phyloP scores from a whole-genome alignment of 1,140 invertebrate species.

The Glomeris maerens region DNA sequence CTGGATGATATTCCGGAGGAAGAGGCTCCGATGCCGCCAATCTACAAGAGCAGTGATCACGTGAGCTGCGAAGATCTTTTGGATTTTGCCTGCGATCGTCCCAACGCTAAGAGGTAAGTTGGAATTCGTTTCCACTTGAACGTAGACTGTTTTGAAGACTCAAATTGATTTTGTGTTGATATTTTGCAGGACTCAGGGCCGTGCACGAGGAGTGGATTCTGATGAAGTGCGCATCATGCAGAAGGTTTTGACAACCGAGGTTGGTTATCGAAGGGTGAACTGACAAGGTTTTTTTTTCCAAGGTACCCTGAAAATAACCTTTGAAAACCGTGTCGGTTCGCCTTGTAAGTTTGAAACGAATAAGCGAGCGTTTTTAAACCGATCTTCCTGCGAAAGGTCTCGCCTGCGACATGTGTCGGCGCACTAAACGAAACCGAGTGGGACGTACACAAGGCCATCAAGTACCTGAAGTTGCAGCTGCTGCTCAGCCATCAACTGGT shows the following conservation, averaged over 20 bases:
- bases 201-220: slow-evolving; percentile 64
- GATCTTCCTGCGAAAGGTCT: no score
- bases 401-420: slow-evolving; percentile 57
- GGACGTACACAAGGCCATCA: slow-evolving; percentile 79
- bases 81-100: slow-evolving; percentile 74
- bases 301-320: no score
- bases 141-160: not conserved
- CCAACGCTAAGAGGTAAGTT: slow-evolving; percentile 38
- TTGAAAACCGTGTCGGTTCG: not conserved
- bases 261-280: no score
- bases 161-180: slow-evolving; percentile 1
- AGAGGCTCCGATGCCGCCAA: slow-evolving; percentile 20
- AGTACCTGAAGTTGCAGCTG: slow-evolving; percentile 57
- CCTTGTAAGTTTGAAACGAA: slow-evolving; percentile 2
- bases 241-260: slow-evolving; percentile 70
- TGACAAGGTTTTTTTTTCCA: no score
- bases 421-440: slow-evolving; percentile 70
- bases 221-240: slow-evolving; percentile 84
- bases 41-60: slow-evolving; percentile 42
- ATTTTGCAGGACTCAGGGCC: slow-evolving; percentile 37
- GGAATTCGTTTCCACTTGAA: not conserved
- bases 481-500: slow-evolving; percentile 27
- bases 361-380: not conserved
- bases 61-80: slow-evolving; percentile 84
- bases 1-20: slow-evolving; percentile 37